Base-by-base conservation (phyloP, 1,140 invertebrate species). In the Prorops nasuta region DNA sequence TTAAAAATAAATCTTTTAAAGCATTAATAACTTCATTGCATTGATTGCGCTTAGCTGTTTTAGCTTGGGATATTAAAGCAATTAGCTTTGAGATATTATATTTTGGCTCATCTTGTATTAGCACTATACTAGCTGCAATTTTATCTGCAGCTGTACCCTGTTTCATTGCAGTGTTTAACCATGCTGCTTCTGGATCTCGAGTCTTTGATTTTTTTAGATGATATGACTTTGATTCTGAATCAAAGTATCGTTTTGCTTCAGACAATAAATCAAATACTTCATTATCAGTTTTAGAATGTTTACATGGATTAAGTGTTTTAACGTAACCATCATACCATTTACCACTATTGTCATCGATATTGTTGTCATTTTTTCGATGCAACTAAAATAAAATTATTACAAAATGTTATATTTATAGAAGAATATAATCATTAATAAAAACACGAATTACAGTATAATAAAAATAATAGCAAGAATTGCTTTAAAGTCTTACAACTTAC, bases 141-240 rank as follows among this genome's bases (percentile, higher is more conserved):
- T 89, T 92, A 75, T 97, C 94, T 1, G 83, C 82, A 1, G 86
- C 81, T 6, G 92, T 94, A 37, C 93, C 93, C 56, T 86, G 87
- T 17, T 82, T 78, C 37, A 94, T 74, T 4, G 94, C 84, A 14
- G 88, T 92, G 57, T 86, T 84, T 48, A 93, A 83, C 92, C 92
- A 96, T 20, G 76, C 74, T 28, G 71, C 70, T 31, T 81, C 77
- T 2, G 72, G 72, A 20, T 74, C 58, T 8, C 48, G 36, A 7
- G 53, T 58, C 32, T 61, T 68, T 3, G 71, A 68, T 44, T 77
- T 64, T 47, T 74, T 77, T 2, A 73, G 37, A n/a, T 81, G 79
- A 74, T 80, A 84, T n/a, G 80, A 81, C 19, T 79, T 61, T 36
- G 80, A 79, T 59, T 85, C 84, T n/a, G 79, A 78, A 55, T 84